Evolutionary conservation across 2,888 invertebrate genomes (phyloP), one percentile per base, ranked within the genome.

Genomic region (Carabus problematicus): DNA sequence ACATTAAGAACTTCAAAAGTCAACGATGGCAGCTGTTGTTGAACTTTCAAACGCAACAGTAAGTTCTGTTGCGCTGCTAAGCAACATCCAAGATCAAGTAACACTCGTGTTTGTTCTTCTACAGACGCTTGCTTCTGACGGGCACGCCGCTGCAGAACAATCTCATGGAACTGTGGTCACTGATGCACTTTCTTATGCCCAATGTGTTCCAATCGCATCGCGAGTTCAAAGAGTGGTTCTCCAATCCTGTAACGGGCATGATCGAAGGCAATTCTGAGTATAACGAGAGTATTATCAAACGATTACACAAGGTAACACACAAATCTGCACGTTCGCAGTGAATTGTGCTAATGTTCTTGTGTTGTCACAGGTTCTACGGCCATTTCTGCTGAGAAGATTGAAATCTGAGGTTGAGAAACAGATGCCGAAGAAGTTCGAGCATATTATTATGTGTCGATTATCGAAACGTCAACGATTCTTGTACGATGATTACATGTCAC

Each of bases 401-500:
- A 98, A 98, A 84, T 88, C 88, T 66, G 97, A 98, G 85, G 98
- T 98, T 70, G 98, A 98, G 83, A 96, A 97, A 78, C 97, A 98
- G 85, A 89, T 98, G 89, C 98, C 98, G 71, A 91, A 91, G 81
- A 98, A 98, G 83, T 95, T 93, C 82, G 98, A 98, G 82, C 97
- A 97, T 83, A 91, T 98, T 74, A 87, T 98, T 19, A 89, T 95
- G 88, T 98, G 97, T 79, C 88, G 95, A 60, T 86, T 99, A 75
- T 95, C 98, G 43, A 97, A 97, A 83, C 87, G 99, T 43, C 99
- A 99, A 83, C 88, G 98, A 72, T 97, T 90, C 85, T 87, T 99
- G 70, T 99, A 99, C 84, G 98, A 99, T 84, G 99, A 99, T 83
- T 99, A 98, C 84, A 98, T 99, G 98, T 92, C 95, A 64, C 89